These are phyloP conservation scores for Neoniphon sammara DNA, from an alignment of 2,797 vertebrate species.

Conservation along the genomic window DNA sequence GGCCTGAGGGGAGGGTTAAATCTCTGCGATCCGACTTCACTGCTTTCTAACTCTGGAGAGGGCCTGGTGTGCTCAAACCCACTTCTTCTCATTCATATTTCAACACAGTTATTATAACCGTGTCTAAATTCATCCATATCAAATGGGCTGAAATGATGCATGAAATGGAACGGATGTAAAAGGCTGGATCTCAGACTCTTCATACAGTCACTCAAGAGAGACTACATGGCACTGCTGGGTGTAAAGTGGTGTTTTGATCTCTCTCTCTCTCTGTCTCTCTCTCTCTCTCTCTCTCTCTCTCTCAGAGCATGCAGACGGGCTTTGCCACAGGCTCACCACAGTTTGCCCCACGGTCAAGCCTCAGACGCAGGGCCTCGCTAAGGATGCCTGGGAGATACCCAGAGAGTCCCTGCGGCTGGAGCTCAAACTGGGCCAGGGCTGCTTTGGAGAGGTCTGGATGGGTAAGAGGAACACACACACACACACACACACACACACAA, in stretches of 20 bases:
- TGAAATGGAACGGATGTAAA: constrained; percentile 46
- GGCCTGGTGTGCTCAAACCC: constrained; percentile 41
- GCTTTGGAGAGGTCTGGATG: constrained; percentile 98
- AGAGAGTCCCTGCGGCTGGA: constrained; percentile 93
- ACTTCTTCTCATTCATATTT: constrained; percentile 69
- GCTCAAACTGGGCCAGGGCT: constrained; percentile 95
- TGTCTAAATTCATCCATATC: constrained; percentile 50
- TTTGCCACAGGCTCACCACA: constrained; percentile 93
- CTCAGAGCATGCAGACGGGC: constrained; percentile 92
- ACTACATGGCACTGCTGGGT: constrained; percentile 17
- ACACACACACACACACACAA: background rate
- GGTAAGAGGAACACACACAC: constrained; percentile 83
- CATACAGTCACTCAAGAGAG: constrained; percentile 22
- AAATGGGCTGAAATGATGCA: constrained; percentile 46
- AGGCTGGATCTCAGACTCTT: background rate
- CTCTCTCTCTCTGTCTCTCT: constrained; percentile 14
- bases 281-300: constrained; percentile 17
- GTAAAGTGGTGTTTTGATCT: constrained; percentile 32
- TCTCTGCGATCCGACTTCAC: constrained; percentile 46
- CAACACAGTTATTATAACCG: constrained; percentile 45
- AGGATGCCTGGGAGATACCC: constrained; percentile 97
- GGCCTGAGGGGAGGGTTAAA: constrained; percentile 51
- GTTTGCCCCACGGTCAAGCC: constrained; percentile 97
- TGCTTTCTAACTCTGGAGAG: constrained; percentile 41
- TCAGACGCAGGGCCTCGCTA: constrained; percentile 95